Evolutionary conservation across 1,140 invertebrate species (phyloP).

Genomic region (Muscidifurax raptorellus): DNA sequence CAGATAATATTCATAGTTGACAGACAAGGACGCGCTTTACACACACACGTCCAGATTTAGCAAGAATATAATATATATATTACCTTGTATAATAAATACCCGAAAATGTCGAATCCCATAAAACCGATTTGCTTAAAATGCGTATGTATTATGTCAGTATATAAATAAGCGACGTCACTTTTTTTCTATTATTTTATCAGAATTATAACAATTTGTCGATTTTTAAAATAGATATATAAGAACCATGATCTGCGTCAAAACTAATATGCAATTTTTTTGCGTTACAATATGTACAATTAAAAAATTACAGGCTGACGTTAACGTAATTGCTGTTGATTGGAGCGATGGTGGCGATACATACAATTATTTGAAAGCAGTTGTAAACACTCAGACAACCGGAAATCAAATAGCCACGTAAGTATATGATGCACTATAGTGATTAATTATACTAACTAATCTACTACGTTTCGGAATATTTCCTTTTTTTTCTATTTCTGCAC

Average conservation of each 20-base stretch:
- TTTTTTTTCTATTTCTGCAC: not conserved
- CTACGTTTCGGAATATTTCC: not conserved
- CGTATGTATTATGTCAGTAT: too few species aligned
- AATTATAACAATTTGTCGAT: not conserved
- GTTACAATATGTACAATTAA: not conserved
- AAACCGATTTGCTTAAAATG: too few species aligned
- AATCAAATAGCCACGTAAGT: constrained; percentile 75
- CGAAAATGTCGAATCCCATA: too few species aligned
- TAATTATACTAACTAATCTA: too few species aligned
- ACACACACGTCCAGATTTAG: too few species aligned
- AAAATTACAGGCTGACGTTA: constrained; percentile 74
- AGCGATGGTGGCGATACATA: constrained; percentile 77
- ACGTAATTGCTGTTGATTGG: constrained; percentile 79
- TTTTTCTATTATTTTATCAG: not conserved
- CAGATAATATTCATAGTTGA: too few species aligned
- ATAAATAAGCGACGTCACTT: too few species aligned
- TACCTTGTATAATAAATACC: too few species aligned
- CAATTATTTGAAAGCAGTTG: constrained; percentile 79
- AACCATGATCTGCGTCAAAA: too few species aligned
- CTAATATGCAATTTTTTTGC: not conserved
- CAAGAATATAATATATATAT: too few species aligned
- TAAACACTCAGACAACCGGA: constrained; percentile 76
- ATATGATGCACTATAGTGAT: not conserved
- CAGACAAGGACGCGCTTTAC: too few species aligned
- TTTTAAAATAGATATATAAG: not conserved